A percentile compares a stretch with the other conserved stretches of the same genome.
Conservation (phyloP, 2,888 invertebrate species). For the Sympetrum striolatum region DNA sequence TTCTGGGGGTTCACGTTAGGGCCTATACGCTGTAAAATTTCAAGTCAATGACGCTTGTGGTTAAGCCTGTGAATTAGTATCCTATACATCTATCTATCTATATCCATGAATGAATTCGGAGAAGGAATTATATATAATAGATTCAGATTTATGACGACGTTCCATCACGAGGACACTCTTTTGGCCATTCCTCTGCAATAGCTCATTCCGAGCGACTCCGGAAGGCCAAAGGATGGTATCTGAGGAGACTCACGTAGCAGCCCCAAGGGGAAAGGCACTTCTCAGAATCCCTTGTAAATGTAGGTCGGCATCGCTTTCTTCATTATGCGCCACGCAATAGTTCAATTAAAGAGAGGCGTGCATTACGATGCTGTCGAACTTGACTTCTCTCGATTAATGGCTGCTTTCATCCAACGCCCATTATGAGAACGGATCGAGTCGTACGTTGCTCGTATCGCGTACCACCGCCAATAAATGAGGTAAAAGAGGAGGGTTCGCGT, state of each 20-base stretch:
- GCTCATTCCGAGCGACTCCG: not conserved
- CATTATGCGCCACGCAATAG: too few species aligned
- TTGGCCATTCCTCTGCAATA: too few species aligned
- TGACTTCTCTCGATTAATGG: not conserved
- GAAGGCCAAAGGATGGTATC: not conserved
- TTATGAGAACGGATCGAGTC: not conserved
- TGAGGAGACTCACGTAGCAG: not conserved
- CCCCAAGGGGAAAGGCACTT: not conserved
- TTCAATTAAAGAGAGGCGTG: not conserved
- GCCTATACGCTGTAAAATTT: too few species aligned
- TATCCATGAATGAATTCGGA: too few species aligned
- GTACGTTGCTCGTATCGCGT: not conserved
- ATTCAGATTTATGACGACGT: too few species aligned
- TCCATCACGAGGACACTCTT: too few species aligned
- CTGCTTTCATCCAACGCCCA: not conserved
- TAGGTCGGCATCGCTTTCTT: too few species aligned
- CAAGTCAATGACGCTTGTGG: too few species aligned
- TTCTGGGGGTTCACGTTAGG: too few species aligned
- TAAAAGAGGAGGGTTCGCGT: not conserved
- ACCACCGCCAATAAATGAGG: not conserved
- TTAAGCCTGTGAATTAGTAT: too few species aligned
- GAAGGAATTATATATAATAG: too few species aligned
- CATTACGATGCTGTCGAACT: not conserved
- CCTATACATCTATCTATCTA: too few species aligned
- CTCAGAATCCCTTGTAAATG: not conserved